Evolutionary conservation across 2,888 invertebrate species (phyloP), one percentile per base, ranked within the genome.

Genomic region (Parnassius mnemosyne): DNA sequence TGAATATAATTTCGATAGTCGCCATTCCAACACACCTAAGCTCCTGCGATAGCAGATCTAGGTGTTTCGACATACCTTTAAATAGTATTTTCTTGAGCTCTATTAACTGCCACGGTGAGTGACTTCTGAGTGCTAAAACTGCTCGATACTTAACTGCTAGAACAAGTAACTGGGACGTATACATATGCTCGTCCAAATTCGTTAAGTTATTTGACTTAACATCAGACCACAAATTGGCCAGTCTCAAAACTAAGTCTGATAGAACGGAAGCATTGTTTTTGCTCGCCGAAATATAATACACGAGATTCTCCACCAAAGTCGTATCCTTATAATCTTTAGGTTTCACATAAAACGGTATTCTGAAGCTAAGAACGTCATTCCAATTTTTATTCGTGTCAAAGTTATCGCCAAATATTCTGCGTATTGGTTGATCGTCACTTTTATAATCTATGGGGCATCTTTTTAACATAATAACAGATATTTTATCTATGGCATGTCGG

Each of bases 1-100:
- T 93, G 5, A 94, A 81, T 3, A 95, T 75, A 3, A 95, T 84
- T 75, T 96, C 96, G 0, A 94, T 93, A 0, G 94, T 93, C 41
- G 94, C 93, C 96, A 96, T 96, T 0, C 97, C 97, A 9, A 95
- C 87, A 44, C 92, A 92, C 64, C 96, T 84, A 12, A 95, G 89
- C 51, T 93, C 87, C 42, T 88, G 83, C 42, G 94, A 88, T 0
- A 94, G 82, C 0, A 94, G 93, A 72, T 95, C 94, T 58, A 97
- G 84, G 83, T 97, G 96, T 64, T 93, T 87, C 0, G 94, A 92
- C 71, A 96, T 92, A 0, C 96, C 96, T 42, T 92, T 84, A 68
- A 94, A 93, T 0, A 96, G 73, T 56, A 93, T 89, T 20, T 83
- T 81, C 70, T 92, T 92, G 0, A 94, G 74, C 16, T 87, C 87